phyloP scores from a whole-genome alignment of 1,140 invertebrate genomes.

The Heliconius nattereri region DNA sequence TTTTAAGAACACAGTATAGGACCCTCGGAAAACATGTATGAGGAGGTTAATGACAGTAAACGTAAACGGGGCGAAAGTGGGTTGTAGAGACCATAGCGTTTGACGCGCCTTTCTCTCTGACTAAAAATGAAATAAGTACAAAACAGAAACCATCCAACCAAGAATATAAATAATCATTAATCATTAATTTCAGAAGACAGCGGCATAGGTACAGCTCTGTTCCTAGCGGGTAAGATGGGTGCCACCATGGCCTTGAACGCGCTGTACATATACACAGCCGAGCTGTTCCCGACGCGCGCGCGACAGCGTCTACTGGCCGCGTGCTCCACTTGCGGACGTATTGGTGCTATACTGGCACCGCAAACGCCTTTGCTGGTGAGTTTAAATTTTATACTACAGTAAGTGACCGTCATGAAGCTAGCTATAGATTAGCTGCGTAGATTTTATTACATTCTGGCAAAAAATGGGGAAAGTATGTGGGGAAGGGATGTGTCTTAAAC shows the following conservation, averaged over 20 bases:
- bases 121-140: too few relatives aligned
- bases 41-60: too few relatives aligned
- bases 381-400: background rate
- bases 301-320: constrained; percentile 66
- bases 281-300: constrained; percentile 69
- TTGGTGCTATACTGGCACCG: constrained; percentile 66
- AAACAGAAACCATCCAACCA: too few relatives aligned
- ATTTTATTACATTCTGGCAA: too few relatives aligned
- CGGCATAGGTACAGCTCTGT: constrained; percentile 53
- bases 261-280: constrained; percentile 74
- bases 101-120: too few relatives aligned
- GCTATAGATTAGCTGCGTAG: too few relatives aligned
- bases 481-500: too few relatives aligned
- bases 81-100: too few relatives aligned
- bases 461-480: too few relatives aligned
- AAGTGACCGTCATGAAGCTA: background rate
- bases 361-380: constrained; percentile 62
- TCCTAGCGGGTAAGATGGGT: constrained; percentile 65
- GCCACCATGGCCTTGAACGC: constrained; percentile 71
- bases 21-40: too few relatives aligned
- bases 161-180: background rate
- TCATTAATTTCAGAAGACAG: constrained; percentile 40
- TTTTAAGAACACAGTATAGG: too few relatives aligned
- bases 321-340: constrained; percentile 62
- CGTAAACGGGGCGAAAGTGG: too few relatives aligned